These are phyloP conservation scores for Dromiciops gliroides DNA, from an alignment of 2,113 vertebrate species.

Conservation along the genomic window DNA sequence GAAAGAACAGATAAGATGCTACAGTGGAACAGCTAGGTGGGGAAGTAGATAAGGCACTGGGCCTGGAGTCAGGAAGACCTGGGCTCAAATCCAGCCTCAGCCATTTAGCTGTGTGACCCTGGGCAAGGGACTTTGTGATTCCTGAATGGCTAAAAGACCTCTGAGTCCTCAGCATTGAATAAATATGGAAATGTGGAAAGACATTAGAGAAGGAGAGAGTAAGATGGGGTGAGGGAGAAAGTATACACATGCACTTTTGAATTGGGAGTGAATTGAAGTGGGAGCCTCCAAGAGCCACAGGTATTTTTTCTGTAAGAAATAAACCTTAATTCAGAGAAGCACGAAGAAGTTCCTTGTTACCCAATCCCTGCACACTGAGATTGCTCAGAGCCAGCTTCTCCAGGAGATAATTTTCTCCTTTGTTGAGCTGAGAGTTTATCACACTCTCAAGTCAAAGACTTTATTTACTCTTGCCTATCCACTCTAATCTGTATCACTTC, in stretches of 20 bases:
- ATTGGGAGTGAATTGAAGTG: not conserved
- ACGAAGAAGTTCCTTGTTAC: not conserved
- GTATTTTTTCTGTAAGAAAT: too few species aligned
- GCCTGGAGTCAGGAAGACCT: not conserved
- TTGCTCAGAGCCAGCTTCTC: not conserved
- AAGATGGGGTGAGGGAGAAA: not conserved
- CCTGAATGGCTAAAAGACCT: not conserved
- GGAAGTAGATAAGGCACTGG: not conserved
- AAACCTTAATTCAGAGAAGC: too few species aligned
- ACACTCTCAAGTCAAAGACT: not conserved
- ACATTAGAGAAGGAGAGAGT: not conserved
- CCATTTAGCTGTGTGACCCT: not conserved
- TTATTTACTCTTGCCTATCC: not conserved
- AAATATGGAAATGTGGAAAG: not conserved
- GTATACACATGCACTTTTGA: not conserved
- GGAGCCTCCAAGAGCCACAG: not conserved
- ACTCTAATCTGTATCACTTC: not conserved
- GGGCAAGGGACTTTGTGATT: not conserved
- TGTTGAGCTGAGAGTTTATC: not conserved
- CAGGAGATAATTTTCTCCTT: not conserved
- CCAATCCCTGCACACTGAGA: not conserved
- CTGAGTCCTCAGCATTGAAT: not conserved
- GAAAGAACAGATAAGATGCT: not conserved
- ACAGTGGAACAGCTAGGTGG: not conserved
- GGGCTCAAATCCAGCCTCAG: not conserved